Conservation (phyloP, 2,797 vertebrate species). For the Sparus aurata region DNA sequence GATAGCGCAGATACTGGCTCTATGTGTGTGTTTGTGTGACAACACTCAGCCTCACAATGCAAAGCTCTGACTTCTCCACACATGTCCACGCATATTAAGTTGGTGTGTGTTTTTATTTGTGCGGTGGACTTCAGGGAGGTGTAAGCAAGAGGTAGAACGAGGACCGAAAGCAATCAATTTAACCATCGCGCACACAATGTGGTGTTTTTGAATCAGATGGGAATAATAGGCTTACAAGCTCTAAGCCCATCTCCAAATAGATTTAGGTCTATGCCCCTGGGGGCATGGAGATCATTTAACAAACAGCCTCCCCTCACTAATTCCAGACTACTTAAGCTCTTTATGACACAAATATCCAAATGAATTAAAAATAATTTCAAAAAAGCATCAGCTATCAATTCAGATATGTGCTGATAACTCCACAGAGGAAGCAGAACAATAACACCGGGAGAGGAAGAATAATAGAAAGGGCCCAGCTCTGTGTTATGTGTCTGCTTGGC, state of each 20-base stretch:
- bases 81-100: conserved; percentile 23
- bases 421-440: conserved; percentile 40
- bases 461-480: conserved; percentile 24
- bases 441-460: conserved; percentile 18
- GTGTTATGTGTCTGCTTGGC: conserved; percentile 52
- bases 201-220: conserved; percentile 82
- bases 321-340: conserved; percentile 77
- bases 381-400: conserved; percentile 38
- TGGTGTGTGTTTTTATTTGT: neutral
- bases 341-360: conserved; percentile 70
- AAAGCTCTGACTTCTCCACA: conserved; percentile 4
- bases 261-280: conserved; percentile 77
- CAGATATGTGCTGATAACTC: conserved; percentile 28
- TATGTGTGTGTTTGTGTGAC: conserved; percentile 12
- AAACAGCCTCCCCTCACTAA: conserved; percentile 68
- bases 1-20: conserved; percentile 35
- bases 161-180: conserved; percentile 54
- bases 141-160: conserved; percentile 9
- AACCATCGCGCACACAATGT: conserved; percentile 69
- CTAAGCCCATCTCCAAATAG: conserved; percentile 84
- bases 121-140: neutral
- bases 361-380: conserved; percentile 41
- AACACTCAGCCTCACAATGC: conserved; percentile 14
- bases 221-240: conserved; percentile 85
- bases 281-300: conserved; percentile 78